phyloP scores from a whole-genome alignment of 2,113 vertebrate genomes.

The Setophaga kirtlandii region DNA sequence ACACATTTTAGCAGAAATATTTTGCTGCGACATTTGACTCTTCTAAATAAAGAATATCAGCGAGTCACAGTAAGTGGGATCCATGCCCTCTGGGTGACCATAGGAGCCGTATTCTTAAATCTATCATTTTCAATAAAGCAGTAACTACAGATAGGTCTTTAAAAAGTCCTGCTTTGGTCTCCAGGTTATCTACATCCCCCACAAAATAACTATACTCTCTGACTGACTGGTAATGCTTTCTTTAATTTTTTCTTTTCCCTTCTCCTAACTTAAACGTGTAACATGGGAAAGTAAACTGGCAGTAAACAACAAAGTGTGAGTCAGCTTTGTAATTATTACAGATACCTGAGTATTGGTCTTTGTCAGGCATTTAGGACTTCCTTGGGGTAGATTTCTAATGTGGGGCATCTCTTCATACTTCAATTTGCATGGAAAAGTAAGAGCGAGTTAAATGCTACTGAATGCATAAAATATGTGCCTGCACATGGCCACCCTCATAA shows the following conservation, averaged over 20 bases:
- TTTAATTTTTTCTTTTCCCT: neutral
- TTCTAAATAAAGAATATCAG: conserved; percentile 45
- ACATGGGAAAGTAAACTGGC: neutral
- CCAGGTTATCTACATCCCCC: neutral
- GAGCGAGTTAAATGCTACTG: neutral
- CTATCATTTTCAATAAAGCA: conserved; percentile 38
- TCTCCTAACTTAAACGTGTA: neutral
- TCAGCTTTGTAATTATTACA: neutral
- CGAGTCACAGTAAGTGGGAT: neutral
- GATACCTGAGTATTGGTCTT: neutral
- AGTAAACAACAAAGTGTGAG: neutral
- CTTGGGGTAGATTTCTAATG: neutral
- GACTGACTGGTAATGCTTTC: neutral
- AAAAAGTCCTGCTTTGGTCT: conserved; percentile 8
- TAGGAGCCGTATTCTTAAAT: conserved; percentile 16
- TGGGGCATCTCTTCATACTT: neutral
- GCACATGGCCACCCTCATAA: neutral
- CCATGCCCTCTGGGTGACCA: neutral
- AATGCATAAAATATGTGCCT: neutral
- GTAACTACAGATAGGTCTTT: neutral
- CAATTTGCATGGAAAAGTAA: neutral
- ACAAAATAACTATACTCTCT: neutral
- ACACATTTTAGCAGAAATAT: conserved; percentile 39
- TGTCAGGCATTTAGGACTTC: neutral
- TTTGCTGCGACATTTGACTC: conserved; percentile 33